These are phyloP conservation scores for Cyprinodon variegatus DNA, from an alignment of 2,113 vertebrate genomes.

Conservation along the genomic window DNA sequence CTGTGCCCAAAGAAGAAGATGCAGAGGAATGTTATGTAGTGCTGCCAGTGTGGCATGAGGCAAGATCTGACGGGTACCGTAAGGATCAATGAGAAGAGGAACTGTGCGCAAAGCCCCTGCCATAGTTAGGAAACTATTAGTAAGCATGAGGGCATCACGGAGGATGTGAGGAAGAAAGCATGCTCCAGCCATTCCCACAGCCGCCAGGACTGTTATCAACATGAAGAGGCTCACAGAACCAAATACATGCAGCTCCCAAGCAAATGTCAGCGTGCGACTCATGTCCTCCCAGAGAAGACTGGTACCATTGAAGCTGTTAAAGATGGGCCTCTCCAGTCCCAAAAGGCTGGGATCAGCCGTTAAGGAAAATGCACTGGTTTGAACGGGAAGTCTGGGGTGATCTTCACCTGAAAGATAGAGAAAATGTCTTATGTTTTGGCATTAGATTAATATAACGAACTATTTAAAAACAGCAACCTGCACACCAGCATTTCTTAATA, in stretches of 20 bases:
- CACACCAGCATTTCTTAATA: background rate
- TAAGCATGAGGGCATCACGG: slow-evolving; percentile 65
- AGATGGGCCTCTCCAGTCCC: slow-evolving; percentile 26
- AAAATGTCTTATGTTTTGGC: slow-evolving; percentile 4
- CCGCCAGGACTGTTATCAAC: slow-evolving; percentile 77
- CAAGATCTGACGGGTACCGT: slow-evolving; percentile 80
- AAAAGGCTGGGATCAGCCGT: slow-evolving; percentile 22
- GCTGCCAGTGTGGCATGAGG: slow-evolving; percentile 74
- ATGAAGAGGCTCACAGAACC: slow-evolving; percentile 81
- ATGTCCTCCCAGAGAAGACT: slow-evolving; percentile 85
- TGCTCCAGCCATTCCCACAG: slow-evolving; percentile 67
- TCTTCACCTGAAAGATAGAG: slow-evolving; percentile 34
- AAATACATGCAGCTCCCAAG: slow-evolving; percentile 89
- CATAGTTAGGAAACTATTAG: slow-evolving; percentile 78
- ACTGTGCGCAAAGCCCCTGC: slow-evolving; percentile 79
- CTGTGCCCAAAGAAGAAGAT: slow-evolving; percentile 83
- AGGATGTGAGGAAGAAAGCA: slow-evolving; percentile 64
- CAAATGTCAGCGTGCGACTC: slow-evolving; percentile 81
- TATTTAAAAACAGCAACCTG: background rate
- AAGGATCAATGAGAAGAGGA: slow-evolving; percentile 87
- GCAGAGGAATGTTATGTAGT: slow-evolving; percentile 84
- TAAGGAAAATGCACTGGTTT: slow-evolving; percentile 38
- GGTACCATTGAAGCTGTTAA: slow-evolving; percentile 78
- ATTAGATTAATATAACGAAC: background rate
- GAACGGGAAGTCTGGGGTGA: slow-evolving; percentile 9